Percentiles rank a stretch among this genome's conserved stretches.
These are phyloP conservation scores for Andrena trimmerana DNA, from an alignment of 2,888 invertebrate species.

Conservation along the genomic window DNA sequence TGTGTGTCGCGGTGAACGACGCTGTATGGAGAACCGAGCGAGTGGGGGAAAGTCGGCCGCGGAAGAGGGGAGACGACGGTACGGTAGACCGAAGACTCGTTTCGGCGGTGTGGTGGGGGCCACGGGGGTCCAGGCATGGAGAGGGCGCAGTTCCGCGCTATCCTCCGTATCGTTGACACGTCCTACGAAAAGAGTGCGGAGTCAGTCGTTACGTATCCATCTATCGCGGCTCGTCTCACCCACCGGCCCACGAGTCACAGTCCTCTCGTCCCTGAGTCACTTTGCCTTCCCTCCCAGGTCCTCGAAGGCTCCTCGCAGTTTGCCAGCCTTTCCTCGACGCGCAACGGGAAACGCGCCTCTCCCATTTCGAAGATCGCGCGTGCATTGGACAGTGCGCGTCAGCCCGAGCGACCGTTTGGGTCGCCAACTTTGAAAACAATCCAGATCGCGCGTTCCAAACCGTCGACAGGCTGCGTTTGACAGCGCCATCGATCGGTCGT, in stretches of 20 bases:
- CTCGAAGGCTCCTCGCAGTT: neutral
- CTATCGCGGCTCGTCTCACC: conserved; percentile 28
- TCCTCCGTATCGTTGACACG: conserved; percentile 81
- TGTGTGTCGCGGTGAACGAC: conserved; percentile 44
- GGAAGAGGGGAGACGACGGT: conserved; percentile 55
- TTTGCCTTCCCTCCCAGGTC: neutral
- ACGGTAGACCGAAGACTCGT: conserved; percentile 73
- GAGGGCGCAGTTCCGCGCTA: conserved; percentile 83
- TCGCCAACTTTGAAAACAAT: conserved; percentile 38
- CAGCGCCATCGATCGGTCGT: conserved; percentile 14
- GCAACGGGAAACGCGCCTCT: neutral
- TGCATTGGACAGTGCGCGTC: conserved; percentile 45
- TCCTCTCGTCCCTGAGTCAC: neutral
- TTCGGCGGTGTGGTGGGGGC: conserved; percentile 74
- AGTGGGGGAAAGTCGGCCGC: conserved; percentile 60
- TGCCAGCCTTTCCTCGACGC: neutral
- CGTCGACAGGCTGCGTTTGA: neutral
- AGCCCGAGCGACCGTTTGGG: conserved; percentile 31
- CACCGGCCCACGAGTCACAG: neutral
- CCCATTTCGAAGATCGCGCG: conserved; percentile 30
- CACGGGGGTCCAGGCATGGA: conserved; percentile 76
- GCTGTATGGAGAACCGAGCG: neutral
- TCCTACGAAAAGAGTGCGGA: conserved; percentile 71
- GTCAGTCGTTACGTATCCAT: conserved; percentile 26
- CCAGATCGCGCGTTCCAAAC: neutral